phyloP scores from a whole-genome alignment of 1,140 invertebrate species.

The Rhizoglyphus robini region DNA sequence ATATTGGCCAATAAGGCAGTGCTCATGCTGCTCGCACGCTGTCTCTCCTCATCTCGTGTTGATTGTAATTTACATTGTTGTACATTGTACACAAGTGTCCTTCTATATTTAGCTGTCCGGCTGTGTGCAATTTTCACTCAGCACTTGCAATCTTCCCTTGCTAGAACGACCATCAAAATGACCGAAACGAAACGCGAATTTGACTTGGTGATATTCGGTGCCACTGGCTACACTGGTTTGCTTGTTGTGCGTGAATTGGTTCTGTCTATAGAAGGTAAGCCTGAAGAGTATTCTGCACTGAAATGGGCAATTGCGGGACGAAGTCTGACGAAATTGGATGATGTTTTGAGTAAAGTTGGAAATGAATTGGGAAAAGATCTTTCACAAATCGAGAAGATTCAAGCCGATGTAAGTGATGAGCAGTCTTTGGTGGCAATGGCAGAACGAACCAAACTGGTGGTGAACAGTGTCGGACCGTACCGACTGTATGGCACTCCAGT shows the following conservation, averaged over 20 bases:
- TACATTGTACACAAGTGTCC: too few species aligned
- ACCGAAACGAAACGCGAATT: constrained; percentile 30
- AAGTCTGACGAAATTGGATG: constrained; percentile 53
- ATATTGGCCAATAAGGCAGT: too few species aligned
- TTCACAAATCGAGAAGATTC: constrained; percentile 51
- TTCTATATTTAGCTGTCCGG: too few species aligned
- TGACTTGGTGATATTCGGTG: constrained; percentile 64
- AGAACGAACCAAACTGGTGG: constrained; percentile 50
- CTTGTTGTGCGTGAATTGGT: constrained; percentile 38
- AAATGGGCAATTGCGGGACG: constrained; percentile 60
- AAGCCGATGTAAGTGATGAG: constrained; percentile 59
- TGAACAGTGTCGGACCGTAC: constrained; percentile 69
- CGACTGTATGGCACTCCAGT: constrained; percentile 76
- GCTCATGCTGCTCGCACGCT: too few species aligned
- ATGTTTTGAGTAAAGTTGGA: constrained; percentile 60
- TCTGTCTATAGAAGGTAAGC: not conserved
- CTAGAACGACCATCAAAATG: too few species aligned
- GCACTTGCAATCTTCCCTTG: too few species aligned
- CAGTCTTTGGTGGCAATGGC: constrained; percentile 43
- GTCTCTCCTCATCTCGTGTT: too few species aligned
- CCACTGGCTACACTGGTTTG: constrained; percentile 69
- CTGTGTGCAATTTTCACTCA: too few species aligned
- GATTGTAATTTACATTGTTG: too few species aligned
- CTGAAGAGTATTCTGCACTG: constrained; percentile 29
- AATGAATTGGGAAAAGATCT: constrained; percentile 55